Evolutionary conservation across 2,888 invertebrate species (phyloP), one percentile per base, ranked within the genome.

Genomic region (Amorpha juglandis): DNA sequence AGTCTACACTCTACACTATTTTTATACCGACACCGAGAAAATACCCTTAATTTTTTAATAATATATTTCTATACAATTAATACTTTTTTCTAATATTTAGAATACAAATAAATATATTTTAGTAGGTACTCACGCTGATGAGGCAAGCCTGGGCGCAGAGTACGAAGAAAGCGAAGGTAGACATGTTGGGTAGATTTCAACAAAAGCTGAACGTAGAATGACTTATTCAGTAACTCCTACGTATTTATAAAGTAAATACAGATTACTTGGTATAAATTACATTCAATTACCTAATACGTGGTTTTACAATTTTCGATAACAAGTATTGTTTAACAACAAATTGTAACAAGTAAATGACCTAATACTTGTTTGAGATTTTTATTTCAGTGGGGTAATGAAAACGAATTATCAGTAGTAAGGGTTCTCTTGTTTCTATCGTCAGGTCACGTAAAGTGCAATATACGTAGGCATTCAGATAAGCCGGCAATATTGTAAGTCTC

Each of bases 111-210:
- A 2, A 19, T 9, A 50, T 3, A 8, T 48, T 48, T 16, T 4
- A 50, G 4, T 27, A 27, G 27, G 19, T 58, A 70, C 71, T 69
- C 68, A 83, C 82, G 76, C 80, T 79, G 63, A 83, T 70, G 70
- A 84, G 77, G 74, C 80, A 83, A 72, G 80, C 82, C 74, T 84
- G 84, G 70, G 78, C 65, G 76, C 81, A 82, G 68, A 83, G 66
- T 21, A 78, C 66, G 35, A 81, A 65, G 66, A 82, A 74, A 35
- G 76, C 70, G 68, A 78, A 78, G 66, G 78, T 62, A 67, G 78
- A 77, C 83, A 84, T 82, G 65, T 68, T 77, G 67, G 16, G n/a
- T 53, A 55, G 62, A 62, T 66, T 67, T 35, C 62, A 53, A 66
- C 52, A n/a, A n/a, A 38, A 12, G 48, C 50, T 62, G 65, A 65